phyloP scores from a whole-genome alignment of 2,888 invertebrate species.

The Drosophila siamana region DNA sequence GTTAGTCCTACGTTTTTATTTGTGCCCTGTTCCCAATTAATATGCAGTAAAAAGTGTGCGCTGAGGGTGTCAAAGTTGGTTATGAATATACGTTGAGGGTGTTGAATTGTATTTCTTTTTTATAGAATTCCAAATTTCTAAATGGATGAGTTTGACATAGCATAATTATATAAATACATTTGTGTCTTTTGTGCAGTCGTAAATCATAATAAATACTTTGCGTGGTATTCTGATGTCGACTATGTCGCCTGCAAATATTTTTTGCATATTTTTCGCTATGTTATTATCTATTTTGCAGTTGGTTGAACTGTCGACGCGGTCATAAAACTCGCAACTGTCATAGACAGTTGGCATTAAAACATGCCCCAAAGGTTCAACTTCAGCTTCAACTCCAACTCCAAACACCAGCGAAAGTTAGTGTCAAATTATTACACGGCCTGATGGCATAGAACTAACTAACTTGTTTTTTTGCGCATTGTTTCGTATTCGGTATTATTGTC shows the following conservation, averaged over 20 bases:
- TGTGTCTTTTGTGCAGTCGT: too few relatives aligned
- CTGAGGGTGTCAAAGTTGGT: too few relatives aligned
- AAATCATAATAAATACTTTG: background rate
- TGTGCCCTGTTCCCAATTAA: slow-evolving; percentile 6
- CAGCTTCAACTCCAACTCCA: slow-evolving; percentile 11
- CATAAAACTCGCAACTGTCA: slow-evolving; percentile 48
- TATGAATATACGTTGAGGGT: too few relatives aligned
- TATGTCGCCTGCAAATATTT: background rate
- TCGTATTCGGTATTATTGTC: slow-evolving; percentile 5
- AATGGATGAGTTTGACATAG: too few relatives aligned
- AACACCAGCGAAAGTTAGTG: slow-evolving; percentile 34
- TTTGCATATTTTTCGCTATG: slow-evolving; percentile 3
- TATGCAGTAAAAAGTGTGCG: too few relatives aligned
- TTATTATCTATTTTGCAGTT: slow-evolving; percentile 48
- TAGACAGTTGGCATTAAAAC: slow-evolving; percentile 32
- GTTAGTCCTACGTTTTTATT: slow-evolving; percentile 2
- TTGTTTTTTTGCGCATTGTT: slow-evolving; percentile 31
- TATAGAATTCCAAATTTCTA: too few relatives aligned
- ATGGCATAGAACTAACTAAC: slow-evolving; percentile 28
- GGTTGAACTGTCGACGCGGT: slow-evolving; percentile 42
- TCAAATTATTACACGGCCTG: slow-evolving; percentile 57
- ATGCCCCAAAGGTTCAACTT: slow-evolving; percentile 32
- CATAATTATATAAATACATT: too few relatives aligned
- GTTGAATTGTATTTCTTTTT: too few relatives aligned
- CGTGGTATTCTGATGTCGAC: background rate